A percentile compares a stretch with the other conserved stretches of the same genome.
phyloP scores from a whole-genome alignment of 2,888 invertebrate species.

The Helobdella robusta region DNA sequence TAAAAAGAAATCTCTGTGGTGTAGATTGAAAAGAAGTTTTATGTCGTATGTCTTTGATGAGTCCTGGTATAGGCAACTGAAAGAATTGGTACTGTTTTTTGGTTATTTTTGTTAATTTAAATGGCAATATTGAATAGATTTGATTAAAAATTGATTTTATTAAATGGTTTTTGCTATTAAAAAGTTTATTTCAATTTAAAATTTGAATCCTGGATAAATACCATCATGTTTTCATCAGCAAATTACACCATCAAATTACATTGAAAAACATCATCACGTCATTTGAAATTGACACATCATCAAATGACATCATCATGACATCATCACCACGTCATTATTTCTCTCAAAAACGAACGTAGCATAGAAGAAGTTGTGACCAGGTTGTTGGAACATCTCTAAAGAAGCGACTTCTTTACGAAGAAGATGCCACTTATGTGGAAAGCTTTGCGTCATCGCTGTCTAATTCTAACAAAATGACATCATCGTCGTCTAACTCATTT shows the following conservation, averaged over 20 bases:
- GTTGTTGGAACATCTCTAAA: constrained; percentile 13
- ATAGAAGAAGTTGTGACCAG: constrained; percentile 9
- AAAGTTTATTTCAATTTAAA: background rate
- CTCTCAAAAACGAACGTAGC: too few relatives aligned
- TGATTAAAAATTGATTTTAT: background rate
- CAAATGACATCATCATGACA: too few relatives aligned
- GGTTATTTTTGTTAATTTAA: background rate
- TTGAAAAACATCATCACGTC: too few relatives aligned
- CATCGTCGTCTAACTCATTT: background rate
- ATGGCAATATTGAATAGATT: background rate
- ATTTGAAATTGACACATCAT: too few relatives aligned
- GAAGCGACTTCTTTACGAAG: constrained; percentile 20
- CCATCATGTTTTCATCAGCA: too few relatives aligned
- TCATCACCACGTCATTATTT: too few relatives aligned
- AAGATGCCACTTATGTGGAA: constrained; percentile 29
- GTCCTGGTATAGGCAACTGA: constrained; percentile 24
- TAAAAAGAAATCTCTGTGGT: background rate
- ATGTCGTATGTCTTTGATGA: constrained; percentile 23
- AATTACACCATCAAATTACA: too few relatives aligned
- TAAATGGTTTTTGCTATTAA: background rate
- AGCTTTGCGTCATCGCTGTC: constrained; percentile 23
- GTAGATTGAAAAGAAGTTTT: constrained; percentile 3
- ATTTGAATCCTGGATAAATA: background rate
- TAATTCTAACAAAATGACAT: background rate
- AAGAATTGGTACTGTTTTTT: constrained; percentile 7